phyloP scores from a whole-genome alignment of 1,140 invertebrate species.

The Drosophila pseudoobscura region DNA sequence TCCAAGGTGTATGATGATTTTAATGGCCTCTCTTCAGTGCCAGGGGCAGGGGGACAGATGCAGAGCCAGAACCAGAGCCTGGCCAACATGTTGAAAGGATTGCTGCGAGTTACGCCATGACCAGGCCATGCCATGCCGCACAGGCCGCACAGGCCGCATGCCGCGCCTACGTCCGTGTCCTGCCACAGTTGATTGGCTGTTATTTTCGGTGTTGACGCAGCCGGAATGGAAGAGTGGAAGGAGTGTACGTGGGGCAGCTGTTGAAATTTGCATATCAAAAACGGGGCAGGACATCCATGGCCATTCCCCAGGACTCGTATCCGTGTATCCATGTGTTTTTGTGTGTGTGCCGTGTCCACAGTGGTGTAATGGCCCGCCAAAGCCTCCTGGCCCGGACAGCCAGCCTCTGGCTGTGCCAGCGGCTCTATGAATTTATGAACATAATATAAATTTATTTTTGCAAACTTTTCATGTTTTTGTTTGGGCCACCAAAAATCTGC shows the following conservation, averaged over 20 bases:
- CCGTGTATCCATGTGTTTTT: constrained; percentile 19
- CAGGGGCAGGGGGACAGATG: constrained; percentile 7
- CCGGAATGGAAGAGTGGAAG: constrained; percentile 14
- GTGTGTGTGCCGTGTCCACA: constrained; percentile 37
- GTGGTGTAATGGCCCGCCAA: constrained; percentile 65
- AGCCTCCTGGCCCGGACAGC: constrained; percentile 41
- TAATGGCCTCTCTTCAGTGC: constrained; percentile 43
- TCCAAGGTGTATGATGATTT: constrained; percentile 59
- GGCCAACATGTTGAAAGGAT: constrained; percentile 76
- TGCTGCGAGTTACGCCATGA: constrained; percentile 65
- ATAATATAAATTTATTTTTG: constrained; percentile 83
- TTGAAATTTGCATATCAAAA: constrained; percentile 83
- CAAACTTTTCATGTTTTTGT: constrained; percentile 80
- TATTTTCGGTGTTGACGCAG: constrained; percentile 78
- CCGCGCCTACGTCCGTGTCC: constrained; percentile 33
- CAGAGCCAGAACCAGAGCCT: constrained; percentile 14
- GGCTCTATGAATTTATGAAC: constrained; percentile 83
- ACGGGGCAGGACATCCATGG: constrained; percentile 41
- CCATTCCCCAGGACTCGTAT: constrained; percentile 5
- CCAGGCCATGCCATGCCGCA: constrained; percentile 44
- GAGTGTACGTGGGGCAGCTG: constrained; percentile 28
- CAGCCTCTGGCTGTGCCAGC: constrained; percentile 42
- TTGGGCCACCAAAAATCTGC: constrained; percentile 68
- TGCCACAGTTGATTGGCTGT: constrained; percentile 82
- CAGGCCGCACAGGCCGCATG: background rate